Evolutionary conservation across 2,113 vertebrate genomes (phyloP).

Genomic region (Arvicanthis niloticus): DNA sequence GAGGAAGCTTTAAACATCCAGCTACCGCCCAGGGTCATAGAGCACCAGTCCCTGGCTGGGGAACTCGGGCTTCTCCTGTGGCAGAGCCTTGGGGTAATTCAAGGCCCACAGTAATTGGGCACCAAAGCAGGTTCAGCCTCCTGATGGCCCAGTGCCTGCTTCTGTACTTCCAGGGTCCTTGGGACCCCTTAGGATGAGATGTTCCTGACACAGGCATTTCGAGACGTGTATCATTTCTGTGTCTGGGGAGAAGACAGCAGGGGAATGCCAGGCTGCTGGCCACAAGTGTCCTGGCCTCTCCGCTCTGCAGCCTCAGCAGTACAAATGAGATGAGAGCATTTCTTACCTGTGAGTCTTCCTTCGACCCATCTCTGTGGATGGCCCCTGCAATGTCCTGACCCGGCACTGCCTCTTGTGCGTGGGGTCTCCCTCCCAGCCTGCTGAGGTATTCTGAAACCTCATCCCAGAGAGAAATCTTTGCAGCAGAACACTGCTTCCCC

Average conservation of each 20-base stretch:
- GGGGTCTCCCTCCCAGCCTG: no score
- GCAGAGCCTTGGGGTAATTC: not conserved
- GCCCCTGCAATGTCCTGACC: accelerated
- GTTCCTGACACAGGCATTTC: accelerated
- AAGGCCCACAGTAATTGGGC: no score
- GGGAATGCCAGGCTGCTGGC: accelerated
- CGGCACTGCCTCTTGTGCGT: accelerated
- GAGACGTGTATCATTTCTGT: accelerated
- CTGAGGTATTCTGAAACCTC: not conserved
- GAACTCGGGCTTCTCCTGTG: not conserved
- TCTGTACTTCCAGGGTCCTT: not conserved
- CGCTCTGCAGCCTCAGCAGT: not conserved
- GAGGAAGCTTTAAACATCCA: accelerated
- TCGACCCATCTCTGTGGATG: not conserved
- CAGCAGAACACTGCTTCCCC: no score
- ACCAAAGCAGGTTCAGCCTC: accelerated
- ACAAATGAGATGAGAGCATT: not conserved
- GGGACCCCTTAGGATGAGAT: not conserved
- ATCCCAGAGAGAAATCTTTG: no score
- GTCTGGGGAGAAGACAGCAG: accelerated
- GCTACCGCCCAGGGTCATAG: accelerated
- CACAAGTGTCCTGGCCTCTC: not conserved
- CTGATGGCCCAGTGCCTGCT: accelerated
- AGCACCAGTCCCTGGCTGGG: not conserved
- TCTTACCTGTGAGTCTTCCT: no score